Evolutionary conservation across 1,140 invertebrate species (phyloP).

Genomic region (Campoletis sonorensis): DNA sequence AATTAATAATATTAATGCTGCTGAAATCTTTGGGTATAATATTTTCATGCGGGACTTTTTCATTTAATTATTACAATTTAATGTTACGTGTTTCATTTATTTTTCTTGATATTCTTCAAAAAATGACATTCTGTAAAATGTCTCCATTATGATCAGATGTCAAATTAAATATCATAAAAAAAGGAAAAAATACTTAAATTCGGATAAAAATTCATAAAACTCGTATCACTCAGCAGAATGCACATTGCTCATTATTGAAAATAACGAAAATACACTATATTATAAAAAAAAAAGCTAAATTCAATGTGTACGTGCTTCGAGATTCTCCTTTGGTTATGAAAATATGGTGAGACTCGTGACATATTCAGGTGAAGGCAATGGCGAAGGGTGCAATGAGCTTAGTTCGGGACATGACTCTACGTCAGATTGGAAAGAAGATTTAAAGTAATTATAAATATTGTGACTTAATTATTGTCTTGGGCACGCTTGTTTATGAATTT

Average conservation of each 20-base stretch:
- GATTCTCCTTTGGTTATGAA: slow-evolving; percentile 3
- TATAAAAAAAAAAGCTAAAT: background rate
- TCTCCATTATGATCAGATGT: background rate
- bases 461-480: background rate
- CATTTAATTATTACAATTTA: background rate
- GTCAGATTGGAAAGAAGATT: slow-evolving; percentile 43
- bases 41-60: too few species aligned
- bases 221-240: background rate
- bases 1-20: too few species aligned
- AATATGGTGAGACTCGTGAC: slow-evolving; percentile 45
- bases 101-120: background rate
- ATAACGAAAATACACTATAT: too few species aligned
- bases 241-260: too few species aligned
- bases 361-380: slow-evolving; percentile 31
- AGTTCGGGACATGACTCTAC: slow-evolving; percentile 39
- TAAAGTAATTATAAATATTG: background rate
- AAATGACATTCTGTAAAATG: background rate
- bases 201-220: background rate
- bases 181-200: background rate
- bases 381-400: slow-evolving; percentile 3
- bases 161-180: background rate
- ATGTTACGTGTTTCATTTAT: background rate
- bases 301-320: background rate
- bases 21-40: too few species aligned
- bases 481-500: background rate